A percentile compares a stretch with the other conserved stretches of the same genome.
phyloP scores from a whole-genome alignment of 2,888 invertebrate species.

The Nebria brevicollis region DNA sequence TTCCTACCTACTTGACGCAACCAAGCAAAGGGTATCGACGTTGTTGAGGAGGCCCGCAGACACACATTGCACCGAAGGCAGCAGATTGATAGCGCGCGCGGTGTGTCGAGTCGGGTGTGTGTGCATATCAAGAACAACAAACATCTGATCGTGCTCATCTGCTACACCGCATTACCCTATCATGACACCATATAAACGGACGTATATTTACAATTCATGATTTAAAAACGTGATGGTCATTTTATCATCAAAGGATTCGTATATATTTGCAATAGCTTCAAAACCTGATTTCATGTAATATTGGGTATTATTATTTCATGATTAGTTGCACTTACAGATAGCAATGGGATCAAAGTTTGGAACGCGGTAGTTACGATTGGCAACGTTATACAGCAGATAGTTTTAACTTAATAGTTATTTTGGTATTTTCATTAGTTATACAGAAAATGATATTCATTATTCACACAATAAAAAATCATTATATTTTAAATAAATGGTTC shows the following conservation, averaged over 20 bases:
- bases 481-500: no score
- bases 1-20: conserved; percentile 2
- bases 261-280: no score
- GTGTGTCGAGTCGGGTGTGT: neutral
- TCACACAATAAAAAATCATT: no score
- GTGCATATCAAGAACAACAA: neutral
- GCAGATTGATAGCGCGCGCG: conserved; percentile 34
- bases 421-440: no score
- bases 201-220: neutral
- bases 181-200: neutral
- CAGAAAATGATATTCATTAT: no score
- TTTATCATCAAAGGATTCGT: neutral
- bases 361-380: no score
- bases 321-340: no score
- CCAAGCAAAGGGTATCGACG: conserved; percentile 21
- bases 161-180: neutral
- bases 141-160: neutral
- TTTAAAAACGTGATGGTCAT: neutral
- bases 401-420: no score
- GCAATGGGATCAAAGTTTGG: no score
- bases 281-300: no score
- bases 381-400: no score
- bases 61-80: neutral
- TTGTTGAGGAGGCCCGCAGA: conserved; percentile 29
- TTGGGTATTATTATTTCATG: no score